Percentiles rank a stretch among this genome's conserved stretches.
Evolutionary conservation across 2,888 invertebrate species (phyloP).

Genomic region (Micoletzkya japonica): DNA sequence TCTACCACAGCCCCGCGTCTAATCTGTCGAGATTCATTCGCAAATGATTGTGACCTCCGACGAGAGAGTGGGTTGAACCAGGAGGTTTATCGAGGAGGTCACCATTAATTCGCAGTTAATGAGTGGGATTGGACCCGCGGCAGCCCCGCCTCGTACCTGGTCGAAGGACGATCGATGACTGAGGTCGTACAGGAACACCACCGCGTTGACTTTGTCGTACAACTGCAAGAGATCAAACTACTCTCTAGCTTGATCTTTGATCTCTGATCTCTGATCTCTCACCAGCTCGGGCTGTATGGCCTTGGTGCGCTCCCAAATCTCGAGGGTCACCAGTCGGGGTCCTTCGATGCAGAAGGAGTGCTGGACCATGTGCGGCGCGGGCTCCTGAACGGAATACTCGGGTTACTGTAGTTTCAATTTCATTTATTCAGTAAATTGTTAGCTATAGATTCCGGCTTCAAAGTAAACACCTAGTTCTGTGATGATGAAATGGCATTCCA

Average conservation of each 20-base stretch:
- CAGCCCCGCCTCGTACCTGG: not conserved
- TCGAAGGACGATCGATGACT: not conserved
- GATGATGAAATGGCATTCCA: too few relatives aligned
- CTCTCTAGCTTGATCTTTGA: not conserved
- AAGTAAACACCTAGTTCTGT: too few relatives aligned
- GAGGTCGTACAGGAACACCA: slow-evolving; percentile 23
- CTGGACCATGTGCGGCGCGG: not conserved
- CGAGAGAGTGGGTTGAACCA: too few relatives aligned
- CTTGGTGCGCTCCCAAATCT: slow-evolving; percentile 25
- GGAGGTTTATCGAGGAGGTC: too few relatives aligned
- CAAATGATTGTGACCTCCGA: too few relatives aligned
- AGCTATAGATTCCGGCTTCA: slow-evolving; percentile 14
- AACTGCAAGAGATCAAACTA: slow-evolving; percentile 7
- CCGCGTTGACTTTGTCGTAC: slow-evolving; percentile 12
- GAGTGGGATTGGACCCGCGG: not conserved
- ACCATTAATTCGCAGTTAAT: too few relatives aligned
- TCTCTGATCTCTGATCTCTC: slow-evolving; percentile 3
- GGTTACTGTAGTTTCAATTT: too few relatives aligned
- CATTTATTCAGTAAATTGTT: not conserved
- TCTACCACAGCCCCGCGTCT: too few relatives aligned
- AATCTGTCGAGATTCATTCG: too few relatives aligned
- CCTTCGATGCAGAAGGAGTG: slow-evolving; percentile 21
- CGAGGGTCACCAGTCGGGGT: slow-evolving; percentile 8
- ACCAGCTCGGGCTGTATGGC: not conserved
- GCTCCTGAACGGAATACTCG: too few relatives aligned